Evolutionary conservation across 2,888 invertebrate species (phyloP).

Genomic region (Platynereis dumerilii): DNA sequence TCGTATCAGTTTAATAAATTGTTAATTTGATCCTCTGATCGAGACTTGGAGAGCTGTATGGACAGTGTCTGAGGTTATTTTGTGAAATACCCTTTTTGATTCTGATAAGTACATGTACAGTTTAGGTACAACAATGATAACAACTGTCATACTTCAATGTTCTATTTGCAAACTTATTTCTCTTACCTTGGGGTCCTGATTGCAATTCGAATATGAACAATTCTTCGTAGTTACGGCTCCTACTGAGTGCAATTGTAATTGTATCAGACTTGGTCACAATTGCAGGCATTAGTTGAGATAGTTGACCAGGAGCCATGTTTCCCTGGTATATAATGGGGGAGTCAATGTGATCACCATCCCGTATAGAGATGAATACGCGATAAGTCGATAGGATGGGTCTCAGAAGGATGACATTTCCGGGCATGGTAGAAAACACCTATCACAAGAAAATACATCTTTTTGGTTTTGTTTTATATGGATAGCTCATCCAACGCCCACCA

Average conservation of each 20-base stretch:
- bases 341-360: constrained; percentile 2
- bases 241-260: not conserved
- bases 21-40: too few species aligned
- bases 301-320: not conserved
- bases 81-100: too few species aligned
- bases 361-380: not conserved
- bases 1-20: too few species aligned
- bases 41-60: too few species aligned
- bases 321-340: constrained; percentile 1
- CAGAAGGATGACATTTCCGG: not conserved
- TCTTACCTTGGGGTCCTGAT: not conserved
- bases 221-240: not conserved
- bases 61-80: too few species aligned
- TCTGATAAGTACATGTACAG: too few species aligned
- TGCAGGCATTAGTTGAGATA: constrained; percentile 3
- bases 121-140: too few species aligned
- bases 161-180: not conserved
- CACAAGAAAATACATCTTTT: too few species aligned
- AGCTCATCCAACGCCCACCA: too few species aligned
- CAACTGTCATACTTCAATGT: too few species aligned
- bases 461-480: too few species aligned
- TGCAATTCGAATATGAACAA: not conserved
- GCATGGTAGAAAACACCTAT: not conserved
- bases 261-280: not conserved
- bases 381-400: not conserved